Percentiles rank a stretch among this genome's conserved stretches.
These are phyloP conservation scores for Trichosurus vulpecula DNA, from an alignment of 2,797 vertebrate genomes.

Conservation along the genomic window DNA sequence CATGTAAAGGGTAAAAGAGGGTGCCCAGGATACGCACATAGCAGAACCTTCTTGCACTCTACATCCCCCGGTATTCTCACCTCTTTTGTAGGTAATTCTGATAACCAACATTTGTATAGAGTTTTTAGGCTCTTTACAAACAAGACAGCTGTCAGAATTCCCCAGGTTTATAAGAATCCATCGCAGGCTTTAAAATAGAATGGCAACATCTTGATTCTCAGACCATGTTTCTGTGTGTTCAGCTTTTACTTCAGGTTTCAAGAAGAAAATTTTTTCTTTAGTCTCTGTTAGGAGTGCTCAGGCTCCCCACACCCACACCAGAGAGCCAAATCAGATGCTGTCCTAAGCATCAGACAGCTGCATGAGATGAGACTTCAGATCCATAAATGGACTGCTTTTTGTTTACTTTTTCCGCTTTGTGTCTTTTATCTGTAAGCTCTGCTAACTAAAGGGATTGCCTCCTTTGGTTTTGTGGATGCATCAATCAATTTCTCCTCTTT, in stretches of 20 bases:
- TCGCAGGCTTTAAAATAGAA: background rate
- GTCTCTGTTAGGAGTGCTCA: background rate
- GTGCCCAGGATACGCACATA: background rate
- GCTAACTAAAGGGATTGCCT: background rate
- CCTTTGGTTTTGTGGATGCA: background rate
- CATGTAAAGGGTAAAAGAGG: background rate
- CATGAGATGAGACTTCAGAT: too few species aligned
- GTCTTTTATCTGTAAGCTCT: background rate
- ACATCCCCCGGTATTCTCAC: fast-evolving
- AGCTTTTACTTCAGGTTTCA: background rate
- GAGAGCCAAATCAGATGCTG: background rate
- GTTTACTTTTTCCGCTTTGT: background rate
- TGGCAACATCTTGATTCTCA: background rate
- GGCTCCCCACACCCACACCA: background rate
- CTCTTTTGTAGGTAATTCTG: background rate
- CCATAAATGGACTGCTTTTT: background rate
- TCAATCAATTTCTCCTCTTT: background rate
- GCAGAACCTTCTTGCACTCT: background rate
- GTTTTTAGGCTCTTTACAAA: background rate
- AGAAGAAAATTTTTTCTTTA: background rate
- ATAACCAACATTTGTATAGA: background rate
- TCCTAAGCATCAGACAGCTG: too few species aligned
- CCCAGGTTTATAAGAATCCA: background rate
- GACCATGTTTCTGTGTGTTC: background rate
- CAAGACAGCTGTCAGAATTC: background rate